These are phyloP conservation scores for Melanocharis versteri DNA, from an alignment of 2,113 vertebrate species.

Conservation along the genomic window DNA sequence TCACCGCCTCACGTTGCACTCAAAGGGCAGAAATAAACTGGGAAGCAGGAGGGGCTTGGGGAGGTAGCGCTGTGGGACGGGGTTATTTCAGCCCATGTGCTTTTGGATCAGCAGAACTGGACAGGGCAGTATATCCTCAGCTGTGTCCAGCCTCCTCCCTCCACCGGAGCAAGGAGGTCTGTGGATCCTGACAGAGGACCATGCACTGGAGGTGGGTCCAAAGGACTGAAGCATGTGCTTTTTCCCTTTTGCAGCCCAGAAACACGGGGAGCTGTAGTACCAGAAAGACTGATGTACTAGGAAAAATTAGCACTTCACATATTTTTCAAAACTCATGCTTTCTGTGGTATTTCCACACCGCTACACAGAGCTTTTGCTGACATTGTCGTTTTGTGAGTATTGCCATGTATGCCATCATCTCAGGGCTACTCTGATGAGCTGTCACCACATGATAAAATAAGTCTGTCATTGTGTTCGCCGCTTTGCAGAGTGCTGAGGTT, in stretches of 20 bases:
- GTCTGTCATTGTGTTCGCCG: background rate
- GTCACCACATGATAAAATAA: background rate
- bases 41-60: background rate
- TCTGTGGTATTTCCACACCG: background rate
- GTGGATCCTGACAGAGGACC: background rate
- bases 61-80: background rate
- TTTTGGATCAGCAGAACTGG: background rate
- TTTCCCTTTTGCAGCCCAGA: background rate
- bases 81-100: background rate
- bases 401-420: background rate
- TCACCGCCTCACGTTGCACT: background rate
- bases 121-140: background rate
- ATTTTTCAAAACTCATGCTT: background rate
- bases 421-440: background rate
- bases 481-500: background rate
- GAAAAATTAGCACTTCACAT: background rate
- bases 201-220: background rate
- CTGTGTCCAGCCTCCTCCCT: background rate
- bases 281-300: background rate
- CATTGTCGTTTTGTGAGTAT: background rate
- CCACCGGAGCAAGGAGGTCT: background rate
- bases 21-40: slow-evolving; percentile 5
- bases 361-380: background rate
- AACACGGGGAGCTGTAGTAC: background rate
- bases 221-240: background rate